phyloP scores from a whole-genome alignment of 2,113 vertebrate species.

The Oncorhynchus masou region DNA sequence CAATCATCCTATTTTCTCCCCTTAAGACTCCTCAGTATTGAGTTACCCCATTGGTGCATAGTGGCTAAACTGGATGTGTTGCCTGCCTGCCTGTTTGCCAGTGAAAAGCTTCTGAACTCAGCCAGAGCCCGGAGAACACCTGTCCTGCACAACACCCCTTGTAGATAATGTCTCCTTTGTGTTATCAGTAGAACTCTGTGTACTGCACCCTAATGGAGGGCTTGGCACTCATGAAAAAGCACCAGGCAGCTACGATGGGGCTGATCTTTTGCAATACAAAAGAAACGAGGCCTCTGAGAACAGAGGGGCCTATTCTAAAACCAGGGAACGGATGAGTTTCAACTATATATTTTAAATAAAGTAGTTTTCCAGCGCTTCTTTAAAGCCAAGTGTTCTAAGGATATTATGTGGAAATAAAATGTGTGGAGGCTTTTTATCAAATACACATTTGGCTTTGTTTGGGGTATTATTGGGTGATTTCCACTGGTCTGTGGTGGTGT shows the following conservation, averaged over 20 bases:
- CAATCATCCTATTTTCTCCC: not conserved
- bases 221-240: slow-evolving; percentile 47
- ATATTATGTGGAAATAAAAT: too few relatives aligned
- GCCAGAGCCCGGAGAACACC: slow-evolving; percentile 49
- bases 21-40: slow-evolving; percentile 1
- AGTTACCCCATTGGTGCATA: not conserved
- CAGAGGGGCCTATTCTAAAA: slow-evolving; percentile 57
- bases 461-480: not conserved
- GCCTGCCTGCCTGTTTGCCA: not conserved
- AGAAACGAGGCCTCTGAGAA: slow-evolving; percentile 57
- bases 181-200: slow-evolving; percentile 33
- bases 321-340: slow-evolving; percentile 30
- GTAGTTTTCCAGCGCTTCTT: too few relatives aligned
- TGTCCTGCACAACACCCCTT: slow-evolving; percentile 42
- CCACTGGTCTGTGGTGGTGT: not conserved
- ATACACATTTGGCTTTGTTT: not conserved
- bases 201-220: slow-evolving; percentile 52
- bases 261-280: slow-evolving; percentile 47
- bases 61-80: not conserved
- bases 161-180: slow-evolving; percentile 35
- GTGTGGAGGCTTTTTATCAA: not conserved
- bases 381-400: too few relatives aligned
- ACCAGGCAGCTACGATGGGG: slow-evolving; percentile 14
- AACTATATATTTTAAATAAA: not conserved
- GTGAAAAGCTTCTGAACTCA: slow-evolving; percentile 30